Base-by-base conservation (phyloP, 2,113 vertebrate genomes). In the Recurvirostra avosetta region DNA sequence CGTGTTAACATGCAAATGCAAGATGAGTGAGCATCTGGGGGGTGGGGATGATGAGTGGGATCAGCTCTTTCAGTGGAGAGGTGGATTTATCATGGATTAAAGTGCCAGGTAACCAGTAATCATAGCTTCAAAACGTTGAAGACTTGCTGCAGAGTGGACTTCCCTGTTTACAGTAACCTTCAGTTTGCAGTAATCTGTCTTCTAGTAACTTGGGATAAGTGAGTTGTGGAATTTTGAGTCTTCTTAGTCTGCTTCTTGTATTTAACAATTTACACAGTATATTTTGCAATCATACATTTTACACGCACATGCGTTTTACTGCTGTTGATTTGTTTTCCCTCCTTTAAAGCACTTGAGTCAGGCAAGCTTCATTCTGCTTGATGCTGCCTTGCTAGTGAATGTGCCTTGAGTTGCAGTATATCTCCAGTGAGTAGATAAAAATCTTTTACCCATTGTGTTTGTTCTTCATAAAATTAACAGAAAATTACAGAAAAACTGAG, bases 1-100 rank as follows among this genome's bases (percentile, higher is more conserved):
- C 3, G 0, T 49, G 43, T 86, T 86, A 76, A 86, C 32, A 17
- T 83, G 90, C 92, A 86, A 86, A 88, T 72, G 43, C 25, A 34
- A 41, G 84, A 80, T 77, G 92, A 87, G 62, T 53, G 92, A 94
- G 75, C 63, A 40, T 87, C 55, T 78, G 45, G 32, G 81, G 88
- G 74, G 12, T 36, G 82, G 78, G 78, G 82, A 76, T 71, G 67
- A 79, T 94, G 92, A 88, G 62, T 65, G 75, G 88, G 77, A 90
- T 93, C 92, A 87, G 78, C 92, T 62, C 66, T 92, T 70, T 62
- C 65, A 52, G 74, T 67, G 38, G 59, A 86, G 86, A 70, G 58
- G 45, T 90, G 86, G 88, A 65, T 95, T 97, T 96, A 55, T 68
- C 40, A 5, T 9, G 53, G 78, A 93, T 96, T 93, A 70, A 92